These are phyloP conservation scores for Uropsilus gracilis DNA, from an alignment of 2,113 vertebrate genomes.

Conservation along the genomic window DNA sequence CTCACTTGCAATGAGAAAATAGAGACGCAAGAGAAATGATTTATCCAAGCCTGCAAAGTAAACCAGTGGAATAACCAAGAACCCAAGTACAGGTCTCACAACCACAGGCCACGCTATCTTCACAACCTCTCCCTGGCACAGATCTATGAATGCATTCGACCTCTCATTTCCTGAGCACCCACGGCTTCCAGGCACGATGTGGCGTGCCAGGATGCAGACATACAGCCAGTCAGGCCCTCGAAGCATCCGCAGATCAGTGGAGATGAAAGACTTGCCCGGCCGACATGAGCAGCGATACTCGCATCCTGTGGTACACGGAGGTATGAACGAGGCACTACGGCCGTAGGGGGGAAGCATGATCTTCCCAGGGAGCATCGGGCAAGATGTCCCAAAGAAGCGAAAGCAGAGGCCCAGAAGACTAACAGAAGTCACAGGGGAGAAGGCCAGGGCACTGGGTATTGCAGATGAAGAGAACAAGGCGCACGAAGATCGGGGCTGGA, in stretches of 20 bases:
- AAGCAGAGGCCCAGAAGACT: background rate
- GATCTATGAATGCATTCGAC: background rate
- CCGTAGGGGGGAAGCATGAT: background rate
- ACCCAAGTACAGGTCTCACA: background rate
- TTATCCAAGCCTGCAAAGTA: slow-evolving; percentile 45
- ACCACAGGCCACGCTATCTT: background rate
- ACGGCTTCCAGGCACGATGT: background rate
- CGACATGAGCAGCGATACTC: background rate
- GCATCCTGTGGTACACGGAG: background rate
- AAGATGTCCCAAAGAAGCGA: slow-evolving; percentile 33
- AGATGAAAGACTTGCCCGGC: background rate
- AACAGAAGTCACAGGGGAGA: slow-evolving; percentile 14
- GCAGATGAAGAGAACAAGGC: slow-evolving; percentile 12
- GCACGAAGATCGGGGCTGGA: background rate
- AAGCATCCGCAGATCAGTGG: background rate
- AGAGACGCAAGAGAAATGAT: slow-evolving; percentile 15
- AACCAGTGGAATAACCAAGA: slow-evolving; percentile 37
- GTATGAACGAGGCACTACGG: background rate
- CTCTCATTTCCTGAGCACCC: background rate
- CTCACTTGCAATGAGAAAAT: slow-evolving; percentile 35
- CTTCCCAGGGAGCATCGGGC: slow-evolving; percentile 12
- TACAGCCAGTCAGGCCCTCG: background rate
- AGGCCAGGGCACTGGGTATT: background rate
- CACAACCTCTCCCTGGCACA: background rate
- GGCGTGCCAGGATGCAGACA: no score